phyloP scores from a whole-genome alignment of 2,888 invertebrate genomes.

The Torymus auratus region DNA sequence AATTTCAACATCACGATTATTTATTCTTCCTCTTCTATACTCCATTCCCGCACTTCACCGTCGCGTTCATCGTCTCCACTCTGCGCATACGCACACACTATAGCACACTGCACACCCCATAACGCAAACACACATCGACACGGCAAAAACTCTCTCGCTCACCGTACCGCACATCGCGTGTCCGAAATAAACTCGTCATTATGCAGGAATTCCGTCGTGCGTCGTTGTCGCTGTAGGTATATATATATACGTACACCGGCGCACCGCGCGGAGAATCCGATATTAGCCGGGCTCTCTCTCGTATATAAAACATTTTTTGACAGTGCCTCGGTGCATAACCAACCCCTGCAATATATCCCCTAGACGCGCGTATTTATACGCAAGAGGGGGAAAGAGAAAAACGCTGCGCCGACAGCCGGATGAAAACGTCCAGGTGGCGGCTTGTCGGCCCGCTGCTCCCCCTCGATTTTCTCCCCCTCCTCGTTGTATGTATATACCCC shows the following conservation, averaged over 20 bases:
- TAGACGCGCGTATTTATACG: not conserved
- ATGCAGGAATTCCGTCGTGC: conserved; percentile 47
- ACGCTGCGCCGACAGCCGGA: conserved; percentile 29
- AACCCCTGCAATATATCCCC: not conserved
- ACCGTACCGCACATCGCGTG: not conserved
- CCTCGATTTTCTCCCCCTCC: conserved; percentile 46
- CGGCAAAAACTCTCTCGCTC: not conserved
- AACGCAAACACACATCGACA: no score
- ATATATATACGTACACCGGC: no score
- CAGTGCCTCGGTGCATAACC: not conserved
- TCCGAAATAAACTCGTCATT: conserved; percentile 43
- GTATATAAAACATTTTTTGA: not conserved
- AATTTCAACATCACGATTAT: no score
- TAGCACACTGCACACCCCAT: no score
- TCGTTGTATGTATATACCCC: not conserved
- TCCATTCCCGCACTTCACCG: no score
- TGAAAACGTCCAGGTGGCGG: conserved; percentile 56
- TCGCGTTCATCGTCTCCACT: no score
- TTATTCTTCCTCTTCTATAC: no score
- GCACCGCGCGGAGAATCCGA: no score
- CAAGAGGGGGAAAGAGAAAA: conserved; percentile 18
- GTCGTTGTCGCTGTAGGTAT: not conserved
- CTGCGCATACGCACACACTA: no score
- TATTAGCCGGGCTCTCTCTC: not conserved
- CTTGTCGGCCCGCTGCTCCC: conserved; percentile 34